A percentile compares a stretch with the other conserved stretches of the same genome.
Evolutionary conservation across 2,888 invertebrate species (phyloP).

Genomic region (Tricholauxania praeusta): DNA sequence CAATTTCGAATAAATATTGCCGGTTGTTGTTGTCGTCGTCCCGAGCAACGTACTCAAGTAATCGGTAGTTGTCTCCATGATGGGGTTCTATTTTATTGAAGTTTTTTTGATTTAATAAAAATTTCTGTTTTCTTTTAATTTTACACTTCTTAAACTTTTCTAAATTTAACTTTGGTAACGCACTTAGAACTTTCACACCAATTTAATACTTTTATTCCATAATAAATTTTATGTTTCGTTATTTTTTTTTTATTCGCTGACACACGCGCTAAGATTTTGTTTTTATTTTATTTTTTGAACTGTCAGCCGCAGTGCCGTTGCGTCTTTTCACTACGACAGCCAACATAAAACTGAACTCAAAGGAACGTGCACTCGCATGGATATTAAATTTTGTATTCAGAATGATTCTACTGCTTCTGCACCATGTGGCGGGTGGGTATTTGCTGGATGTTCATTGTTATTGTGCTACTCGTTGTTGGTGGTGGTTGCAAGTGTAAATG

Average conservation of each 20-base stretch:
- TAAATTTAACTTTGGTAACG: slow-evolving; percentile 5
- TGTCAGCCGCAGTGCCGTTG: neutral
- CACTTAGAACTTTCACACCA: neutral
- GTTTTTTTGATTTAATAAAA: neutral
- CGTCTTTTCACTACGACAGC: slow-evolving; percentile 34
- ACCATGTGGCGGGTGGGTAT: neutral
- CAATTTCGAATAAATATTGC: slow-evolving; percentile 40
- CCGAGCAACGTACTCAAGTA: slow-evolving; percentile 47
- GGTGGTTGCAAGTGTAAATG: slow-evolving; percentile 13
- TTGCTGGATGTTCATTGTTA: slow-evolving; percentile 31
- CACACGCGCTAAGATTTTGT: slow-evolving; percentile 6
- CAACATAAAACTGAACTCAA: slow-evolving; percentile 30
- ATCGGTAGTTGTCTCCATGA: slow-evolving; percentile 47
- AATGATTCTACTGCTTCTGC: slow-evolving; percentile 22
- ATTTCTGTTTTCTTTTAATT: slow-evolving; percentile 19
- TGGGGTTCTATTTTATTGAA: slow-evolving; percentile 10
- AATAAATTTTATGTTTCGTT: neutral
- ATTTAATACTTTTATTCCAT: neutral
- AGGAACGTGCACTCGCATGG: slow-evolving; percentile 7
- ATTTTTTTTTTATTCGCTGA: neutral
- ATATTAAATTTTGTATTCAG: slow-evolving; percentile 23
- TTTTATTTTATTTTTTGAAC: neutral
- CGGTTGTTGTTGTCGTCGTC: slow-evolving; percentile 39
- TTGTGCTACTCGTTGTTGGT: slow-evolving; percentile 33
- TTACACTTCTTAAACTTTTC: slow-evolving; percentile 12